A percentile compares a stretch with the other conserved stretches of the same genome.
Evolutionary conservation across 2,888 invertebrate species (phyloP).

Genomic region (Cephalotes varians): DNA sequence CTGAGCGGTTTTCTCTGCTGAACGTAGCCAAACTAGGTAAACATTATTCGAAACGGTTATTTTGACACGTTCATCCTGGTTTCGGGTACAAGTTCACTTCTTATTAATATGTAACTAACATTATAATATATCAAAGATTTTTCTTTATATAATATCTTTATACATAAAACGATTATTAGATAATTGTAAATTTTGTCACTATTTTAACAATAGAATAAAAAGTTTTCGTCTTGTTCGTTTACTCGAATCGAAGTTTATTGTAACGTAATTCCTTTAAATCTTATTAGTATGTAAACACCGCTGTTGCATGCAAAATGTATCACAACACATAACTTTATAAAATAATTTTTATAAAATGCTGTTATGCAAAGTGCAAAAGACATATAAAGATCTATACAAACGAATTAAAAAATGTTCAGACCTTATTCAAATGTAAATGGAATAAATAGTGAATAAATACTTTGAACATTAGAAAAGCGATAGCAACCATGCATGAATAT

Average conservation of each 20-base stretch:
- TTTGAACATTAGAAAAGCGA: slow-evolving; percentile 34
- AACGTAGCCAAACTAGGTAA: too few relatives aligned
- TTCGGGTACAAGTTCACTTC: slow-evolving; percentile 1
- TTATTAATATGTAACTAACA: slow-evolving; percentile 9
- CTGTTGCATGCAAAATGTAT: slow-evolving; percentile 71
- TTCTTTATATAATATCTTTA: too few relatives aligned
- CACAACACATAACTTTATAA: slow-evolving; percentile 38
- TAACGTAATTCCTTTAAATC: slow-evolving; percentile 44
- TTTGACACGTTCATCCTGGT: background rate
- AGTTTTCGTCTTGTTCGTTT: slow-evolving; percentile 41
- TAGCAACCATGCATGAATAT: slow-evolving; percentile 51
- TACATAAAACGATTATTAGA: too few relatives aligned
- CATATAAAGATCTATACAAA: slow-evolving; percentile 49
- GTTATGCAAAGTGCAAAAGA: slow-evolving; percentile 60
- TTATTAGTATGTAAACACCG: slow-evolving; percentile 63
- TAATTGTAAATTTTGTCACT: slow-evolving; percentile 21
- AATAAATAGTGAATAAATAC: slow-evolving; percentile 49
- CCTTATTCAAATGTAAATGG: slow-evolving; percentile 45
- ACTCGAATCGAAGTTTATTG: slow-evolving; percentile 16
- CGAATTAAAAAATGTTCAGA: slow-evolving; percentile 30
- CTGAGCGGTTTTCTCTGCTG: too few relatives aligned
- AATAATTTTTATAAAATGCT: slow-evolving; percentile 57
- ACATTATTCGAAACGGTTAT: background rate
- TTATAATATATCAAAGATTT: background rate
- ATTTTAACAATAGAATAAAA: slow-evolving; percentile 32